Base-by-base conservation (phyloP, 2,797 vertebrate genomes). In the Leucoraja ocellata region DNA sequence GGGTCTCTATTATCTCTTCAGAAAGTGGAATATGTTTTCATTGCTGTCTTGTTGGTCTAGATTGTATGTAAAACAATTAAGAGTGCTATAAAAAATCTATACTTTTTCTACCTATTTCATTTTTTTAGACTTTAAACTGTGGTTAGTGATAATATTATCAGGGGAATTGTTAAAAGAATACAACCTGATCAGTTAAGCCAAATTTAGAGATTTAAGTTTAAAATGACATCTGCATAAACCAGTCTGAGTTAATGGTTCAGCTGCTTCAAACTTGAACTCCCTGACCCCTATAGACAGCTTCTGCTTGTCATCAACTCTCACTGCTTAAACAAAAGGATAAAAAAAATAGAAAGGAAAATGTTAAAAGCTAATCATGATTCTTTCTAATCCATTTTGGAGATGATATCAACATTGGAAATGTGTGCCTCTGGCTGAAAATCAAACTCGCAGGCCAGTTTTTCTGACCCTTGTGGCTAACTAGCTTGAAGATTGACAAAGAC, bases 271-370 rank as follows among this genome's bases (percentile, higher is more conserved):
- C 84, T 68, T 36, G 84, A 68, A 88, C 84, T 88, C 84, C 32
- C 14, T 21, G n/a, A 68, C 84, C 65, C 61, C 84, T 68, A 7
- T 14, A 65, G 84, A 88, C 61, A 65, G 63, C n/a, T 88, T 68
- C 84, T 88, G 84, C 61, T 88, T 88, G n/a, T 88, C 84, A 68
- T 88, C 84, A 68, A n/a, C 83, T n/a, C 58, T 86, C 83, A 63
- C 25, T 86, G 58, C 32, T 86, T 86, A 86, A 86, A 88, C 61
- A 88, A 88, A 84, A 68, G 61, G 84, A 88, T 61, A 88, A 18
- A 78, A 78, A 5, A 68, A 88, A 7, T n/a, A 86, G 83, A 68
- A 32, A 36, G 84, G 61, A 88, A 88, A 88, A 88, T 36, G 14
- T 36, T 88, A 63, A 65, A 88, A 68, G 61, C 36, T 88, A 88